phyloP scores from a whole-genome alignment of 2,113 vertebrate genomes.

The Scopus umbretta region DNA sequence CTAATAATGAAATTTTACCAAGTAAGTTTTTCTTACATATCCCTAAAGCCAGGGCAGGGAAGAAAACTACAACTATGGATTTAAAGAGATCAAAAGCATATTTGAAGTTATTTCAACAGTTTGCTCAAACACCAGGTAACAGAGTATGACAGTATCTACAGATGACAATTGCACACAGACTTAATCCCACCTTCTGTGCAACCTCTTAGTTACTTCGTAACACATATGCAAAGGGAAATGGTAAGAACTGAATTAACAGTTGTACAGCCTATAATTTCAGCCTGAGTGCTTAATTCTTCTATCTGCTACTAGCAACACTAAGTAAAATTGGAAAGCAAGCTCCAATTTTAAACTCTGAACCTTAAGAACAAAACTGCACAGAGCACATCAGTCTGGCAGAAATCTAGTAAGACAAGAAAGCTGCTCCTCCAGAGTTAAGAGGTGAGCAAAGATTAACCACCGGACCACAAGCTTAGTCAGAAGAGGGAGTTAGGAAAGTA shows the following conservation, averaged over 20 bases:
- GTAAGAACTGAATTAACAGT: not conserved
- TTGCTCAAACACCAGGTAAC: not conserved
- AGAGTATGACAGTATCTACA: not conserved
- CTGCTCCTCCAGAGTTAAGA: not conserved
- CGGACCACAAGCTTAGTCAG: not conserved
- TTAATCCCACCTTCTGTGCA: not conserved
- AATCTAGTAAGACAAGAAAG: not conserved
- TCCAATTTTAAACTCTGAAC: not conserved
- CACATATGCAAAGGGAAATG: not conserved
- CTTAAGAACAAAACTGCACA: not conserved
- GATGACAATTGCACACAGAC: not conserved
- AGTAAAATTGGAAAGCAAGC: not conserved
- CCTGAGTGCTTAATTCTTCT: not conserved
- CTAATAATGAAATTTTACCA: not conserved
- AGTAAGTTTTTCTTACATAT: not conserved
- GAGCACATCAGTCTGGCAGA: not conserved
- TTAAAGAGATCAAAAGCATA: not conserved
- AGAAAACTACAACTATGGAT: not conserved
- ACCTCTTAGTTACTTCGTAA: not conserved
- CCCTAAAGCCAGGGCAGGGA: not conserved
- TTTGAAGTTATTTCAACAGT: not conserved
- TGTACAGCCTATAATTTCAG: not conserved
- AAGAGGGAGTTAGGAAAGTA: not conserved
- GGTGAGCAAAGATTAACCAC: not conserved
- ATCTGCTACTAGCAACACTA: not conserved